phyloP scores from a whole-genome alignment of 2,888 invertebrate genomes.

The Agrochola lychnidis region DNA sequence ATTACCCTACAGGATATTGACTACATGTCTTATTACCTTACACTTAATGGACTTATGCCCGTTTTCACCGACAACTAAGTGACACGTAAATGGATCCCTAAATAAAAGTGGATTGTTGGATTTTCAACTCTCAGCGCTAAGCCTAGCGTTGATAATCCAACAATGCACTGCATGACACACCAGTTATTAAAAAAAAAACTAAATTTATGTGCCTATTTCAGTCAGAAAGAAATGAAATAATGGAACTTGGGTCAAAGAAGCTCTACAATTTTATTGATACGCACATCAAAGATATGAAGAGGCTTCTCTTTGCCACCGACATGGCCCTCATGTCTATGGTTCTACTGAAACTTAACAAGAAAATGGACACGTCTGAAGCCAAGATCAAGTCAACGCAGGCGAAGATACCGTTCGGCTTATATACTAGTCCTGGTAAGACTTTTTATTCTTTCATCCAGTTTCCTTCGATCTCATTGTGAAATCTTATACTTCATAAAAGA shows the following conservation, averaged over 20 bases:
- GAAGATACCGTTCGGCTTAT: slow-evolving; percentile 87
- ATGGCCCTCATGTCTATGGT: slow-evolving; percentile 88
- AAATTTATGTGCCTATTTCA: slow-evolving; percentile 54
- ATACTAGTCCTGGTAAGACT: slow-evolving; percentile 83
- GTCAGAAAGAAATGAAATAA: slow-evolving; percentile 83
- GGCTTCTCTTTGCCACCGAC: slow-evolving; percentile 84
- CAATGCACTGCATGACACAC: background rate
- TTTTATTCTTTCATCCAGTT: background rate
- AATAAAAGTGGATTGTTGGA: too few relatives aligned
- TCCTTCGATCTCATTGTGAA: background rate
- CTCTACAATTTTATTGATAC: slow-evolving; percentile 81
- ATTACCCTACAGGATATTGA: background rate
- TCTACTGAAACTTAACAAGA: slow-evolving; percentile 85
- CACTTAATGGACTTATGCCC: background rate
- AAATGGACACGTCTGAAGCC: slow-evolving; percentile 87
- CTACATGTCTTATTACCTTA: background rate
- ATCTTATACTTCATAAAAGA: too few relatives aligned
- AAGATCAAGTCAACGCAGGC: slow-evolving; percentile 86
- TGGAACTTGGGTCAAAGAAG: slow-evolving; percentile 78
- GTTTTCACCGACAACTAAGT: too few relatives aligned
- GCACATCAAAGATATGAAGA: slow-evolving; percentile 85
- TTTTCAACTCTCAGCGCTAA: too few relatives aligned
- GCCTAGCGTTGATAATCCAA: too few relatives aligned
- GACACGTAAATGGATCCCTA: too few relatives aligned
- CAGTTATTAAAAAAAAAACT: background rate